Conservation (phyloP, 1,140 invertebrate species). For the Coptotermes formosanus region DNA sequence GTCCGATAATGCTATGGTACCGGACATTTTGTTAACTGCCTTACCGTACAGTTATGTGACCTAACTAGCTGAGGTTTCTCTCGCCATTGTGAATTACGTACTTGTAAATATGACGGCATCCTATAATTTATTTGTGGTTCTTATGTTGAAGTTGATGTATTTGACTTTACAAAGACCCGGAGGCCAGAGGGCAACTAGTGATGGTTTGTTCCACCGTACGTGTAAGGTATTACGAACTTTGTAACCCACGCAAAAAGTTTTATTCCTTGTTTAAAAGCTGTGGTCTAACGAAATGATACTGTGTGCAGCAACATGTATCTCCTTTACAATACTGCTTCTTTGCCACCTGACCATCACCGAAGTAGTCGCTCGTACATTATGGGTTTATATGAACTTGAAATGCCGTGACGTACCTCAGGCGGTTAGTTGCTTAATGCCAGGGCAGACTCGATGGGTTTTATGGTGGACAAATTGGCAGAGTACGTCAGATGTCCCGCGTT, state of each 20-base stretch:
- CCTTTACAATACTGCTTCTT: neutral
- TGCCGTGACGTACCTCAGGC: no score
- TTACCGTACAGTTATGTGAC: neutral
- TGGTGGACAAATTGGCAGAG: no score
- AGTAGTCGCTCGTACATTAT: neutral
- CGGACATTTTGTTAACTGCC: neutral
- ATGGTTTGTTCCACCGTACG: neutral
- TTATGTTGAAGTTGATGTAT: constrained; percentile 4
- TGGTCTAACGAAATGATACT: neutral
- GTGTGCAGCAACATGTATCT: neutral
- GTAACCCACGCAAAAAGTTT: neutral
- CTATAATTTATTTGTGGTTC: constrained; percentile 17
- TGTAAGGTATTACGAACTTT: neutral
- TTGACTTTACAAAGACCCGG: constrained; percentile 11
- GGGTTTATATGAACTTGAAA: no score
- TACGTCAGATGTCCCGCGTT: no score
- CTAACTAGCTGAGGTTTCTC: neutral
- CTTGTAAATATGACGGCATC: neutral
- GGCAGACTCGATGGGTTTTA: no score
- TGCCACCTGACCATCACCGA: neutral
- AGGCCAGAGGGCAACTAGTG: neutral
- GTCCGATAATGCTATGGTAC: no score
- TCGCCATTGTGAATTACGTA: neutral
- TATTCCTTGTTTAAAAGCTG: neutral
- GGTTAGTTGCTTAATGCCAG: no score